These are phyloP conservation scores for Acridotheres tristis DNA, from an alignment of 2,797 vertebrate species.

Conservation along the genomic window DNA sequence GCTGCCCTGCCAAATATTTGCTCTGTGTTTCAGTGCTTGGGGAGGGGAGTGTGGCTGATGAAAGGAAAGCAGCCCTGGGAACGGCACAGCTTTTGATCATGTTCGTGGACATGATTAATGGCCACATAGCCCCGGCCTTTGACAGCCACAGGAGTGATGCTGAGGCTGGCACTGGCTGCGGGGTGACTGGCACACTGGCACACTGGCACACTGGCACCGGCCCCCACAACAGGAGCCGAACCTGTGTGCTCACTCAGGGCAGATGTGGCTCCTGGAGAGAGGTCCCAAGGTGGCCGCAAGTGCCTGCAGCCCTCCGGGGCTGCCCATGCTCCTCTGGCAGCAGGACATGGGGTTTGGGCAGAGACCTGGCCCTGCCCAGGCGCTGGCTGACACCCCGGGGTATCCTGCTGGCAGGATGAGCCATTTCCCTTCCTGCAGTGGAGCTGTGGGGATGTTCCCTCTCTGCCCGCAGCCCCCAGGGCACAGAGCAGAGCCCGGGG, in stretches of 20 bases:
- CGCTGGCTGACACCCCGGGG: fast-evolving
- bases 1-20: neutral
- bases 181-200: neutral
- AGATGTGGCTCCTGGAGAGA: neutral
- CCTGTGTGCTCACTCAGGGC: neutral
- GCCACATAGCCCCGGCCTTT: neutral
- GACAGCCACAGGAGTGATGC: fast-evolving
- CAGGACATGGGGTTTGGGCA: fast-evolving
- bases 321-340: neutral
- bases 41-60: neutral
- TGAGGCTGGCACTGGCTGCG: neutral
- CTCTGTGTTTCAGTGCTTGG: neutral
- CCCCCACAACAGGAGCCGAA: neutral
- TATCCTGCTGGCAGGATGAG: neutral
- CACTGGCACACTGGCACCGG: fast-evolving
- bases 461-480: neutral
- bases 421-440: neutral
- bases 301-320: neutral
- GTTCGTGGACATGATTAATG: neutral
- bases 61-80: slow-evolving; percentile 39
- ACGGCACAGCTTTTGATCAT: neutral
- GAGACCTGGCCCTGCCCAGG: neutral
- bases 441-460: neutral
- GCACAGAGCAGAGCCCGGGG: fast-evolving
- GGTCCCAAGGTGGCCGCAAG: neutral